A percentile compares a stretch with the other conserved stretches of the same genome.
phyloP scores from a whole-genome alignment of 2,797 vertebrate genomes.

The Merluccius polli region DNA sequence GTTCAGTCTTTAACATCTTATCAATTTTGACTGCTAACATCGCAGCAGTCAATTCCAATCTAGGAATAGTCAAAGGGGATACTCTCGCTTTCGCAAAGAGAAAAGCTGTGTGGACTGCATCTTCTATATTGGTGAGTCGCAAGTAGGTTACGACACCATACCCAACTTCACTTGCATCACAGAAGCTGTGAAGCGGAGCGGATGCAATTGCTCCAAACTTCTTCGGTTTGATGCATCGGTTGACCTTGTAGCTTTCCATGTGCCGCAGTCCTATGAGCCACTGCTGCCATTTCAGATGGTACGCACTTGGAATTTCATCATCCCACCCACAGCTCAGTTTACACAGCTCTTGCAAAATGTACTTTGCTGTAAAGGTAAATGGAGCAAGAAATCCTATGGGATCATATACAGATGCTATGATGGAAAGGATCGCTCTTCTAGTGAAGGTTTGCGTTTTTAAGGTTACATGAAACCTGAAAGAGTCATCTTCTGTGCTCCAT shows the following conservation, averaged over 20 bases:
- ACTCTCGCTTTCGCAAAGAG: background rate
- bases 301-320: conserved; percentile 3
- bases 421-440: conserved; percentile 5
- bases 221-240: conserved; percentile 13
- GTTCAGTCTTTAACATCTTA: conserved; percentile 5
- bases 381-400: conserved; percentile 4
- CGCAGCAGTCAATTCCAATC: conserved; percentile 4
- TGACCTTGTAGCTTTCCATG: background rate
- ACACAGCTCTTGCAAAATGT: conserved; percentile 4
- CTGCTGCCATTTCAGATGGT: background rate
- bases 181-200: conserved; percentile 10
- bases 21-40: background rate
- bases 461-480: background rate
- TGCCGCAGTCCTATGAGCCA: background rate
- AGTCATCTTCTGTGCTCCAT: background rate
- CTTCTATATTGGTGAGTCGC: background rate
- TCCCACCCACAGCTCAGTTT: conserved; percentile 7
- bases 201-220: conserved; percentile 6
- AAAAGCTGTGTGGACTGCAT: background rate
- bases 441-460: background rate
- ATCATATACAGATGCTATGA: conserved; percentile 1
- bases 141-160: conserved; percentile 14
- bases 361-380: background rate
- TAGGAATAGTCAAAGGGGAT: background rate
- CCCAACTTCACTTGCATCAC: conserved; percentile 6